Percentiles rank a stretch among this genome's conserved stretches.
Conservation (phyloP, 2,797 vertebrate species). For the Streptopelia turtur region DNA sequence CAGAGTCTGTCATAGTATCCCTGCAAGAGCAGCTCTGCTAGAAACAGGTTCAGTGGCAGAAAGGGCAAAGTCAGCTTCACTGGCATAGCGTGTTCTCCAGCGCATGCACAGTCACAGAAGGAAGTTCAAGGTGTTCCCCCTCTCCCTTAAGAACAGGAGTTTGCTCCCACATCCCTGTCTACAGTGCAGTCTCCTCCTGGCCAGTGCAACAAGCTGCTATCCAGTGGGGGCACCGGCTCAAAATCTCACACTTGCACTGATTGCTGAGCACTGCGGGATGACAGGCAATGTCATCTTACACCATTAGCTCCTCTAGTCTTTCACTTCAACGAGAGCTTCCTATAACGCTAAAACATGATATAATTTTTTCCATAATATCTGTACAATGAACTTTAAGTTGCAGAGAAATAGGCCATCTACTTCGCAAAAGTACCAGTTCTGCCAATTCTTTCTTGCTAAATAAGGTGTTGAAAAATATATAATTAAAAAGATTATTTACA, state of each 20-base stretch:
- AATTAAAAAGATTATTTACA: not conserved
- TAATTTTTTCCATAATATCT: not conserved
- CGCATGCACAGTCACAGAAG: not conserved
- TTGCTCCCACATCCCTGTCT: not conserved
- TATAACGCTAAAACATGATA: not conserved
- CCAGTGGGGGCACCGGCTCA: fast-evolving
- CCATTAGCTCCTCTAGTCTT: not conserved
- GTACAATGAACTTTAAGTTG: not conserved
- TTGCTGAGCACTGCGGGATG: not conserved
- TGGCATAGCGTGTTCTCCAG: no score
- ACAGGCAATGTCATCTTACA: not conserved
- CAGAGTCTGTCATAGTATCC: no score
- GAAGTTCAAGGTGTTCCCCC: not conserved
- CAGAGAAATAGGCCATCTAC: not conserved
- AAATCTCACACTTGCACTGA: fast-evolving
- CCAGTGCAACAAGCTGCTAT: not conserved
- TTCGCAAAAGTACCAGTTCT: not conserved
- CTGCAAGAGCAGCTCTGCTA: no score
- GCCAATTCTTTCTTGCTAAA: not conserved
- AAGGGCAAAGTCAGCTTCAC: no score
- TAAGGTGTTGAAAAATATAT: not conserved
- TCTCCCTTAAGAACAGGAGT: not conserved
- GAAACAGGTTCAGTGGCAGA: no score
- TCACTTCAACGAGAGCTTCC: not conserved
- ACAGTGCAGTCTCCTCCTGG: not conserved